A percentile compares a stretch with the other conserved stretches of the same genome.
These are phyloP conservation scores for Catocala sponsa DNA, from an alignment of 2,888 invertebrate species.

Conservation along the genomic window DNA sequence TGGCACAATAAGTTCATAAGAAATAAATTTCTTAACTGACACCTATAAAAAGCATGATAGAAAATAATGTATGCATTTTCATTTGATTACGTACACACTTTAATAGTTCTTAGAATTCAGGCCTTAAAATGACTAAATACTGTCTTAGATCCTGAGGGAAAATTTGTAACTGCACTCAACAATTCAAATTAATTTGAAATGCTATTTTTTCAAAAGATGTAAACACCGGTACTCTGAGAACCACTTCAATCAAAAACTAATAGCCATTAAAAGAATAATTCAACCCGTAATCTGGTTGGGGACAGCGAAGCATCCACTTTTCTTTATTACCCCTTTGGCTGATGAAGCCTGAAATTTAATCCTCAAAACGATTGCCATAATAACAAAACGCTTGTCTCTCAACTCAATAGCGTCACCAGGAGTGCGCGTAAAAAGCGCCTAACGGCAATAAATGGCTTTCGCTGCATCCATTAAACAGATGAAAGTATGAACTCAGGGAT, in stretches of 20 bases:
- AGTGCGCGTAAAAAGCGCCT: slow-evolving; percentile 69
- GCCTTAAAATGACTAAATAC: too few species aligned
- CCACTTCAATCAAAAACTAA: slow-evolving; percentile 6
- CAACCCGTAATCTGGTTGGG: slow-evolving; percentile 2
- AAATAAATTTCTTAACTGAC: too few species aligned
- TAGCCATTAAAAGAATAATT: slow-evolving; percentile 5
- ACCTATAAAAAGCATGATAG: too few species aligned
- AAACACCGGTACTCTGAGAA: neutral
- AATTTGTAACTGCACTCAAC: too few species aligned
- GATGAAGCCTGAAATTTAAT: slow-evolving; percentile 25
- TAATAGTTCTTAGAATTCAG: too few species aligned
- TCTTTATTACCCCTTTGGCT: slow-evolving; percentile 15
- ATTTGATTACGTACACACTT: too few species aligned
- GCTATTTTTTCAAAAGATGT: too few species aligned
- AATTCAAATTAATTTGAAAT: too few species aligned
- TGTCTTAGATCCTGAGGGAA: too few species aligned
- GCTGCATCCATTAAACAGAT: slow-evolving; percentile 83
- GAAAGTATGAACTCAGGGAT: slow-evolving; percentile 81
- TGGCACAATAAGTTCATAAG: too few species aligned
- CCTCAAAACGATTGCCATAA: slow-evolving; percentile 40
- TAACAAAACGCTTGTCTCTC: slow-evolving; percentile 29
- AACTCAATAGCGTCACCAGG: slow-evolving; percentile 47
- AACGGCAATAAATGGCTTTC: slow-evolving; percentile 75
- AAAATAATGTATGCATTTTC: too few species aligned
- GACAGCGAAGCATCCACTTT: slow-evolving; percentile 10